Percentiles rank a stretch among this genome's conserved stretches.
Evolutionary conservation across 2,888 invertebrate genomes (phyloP).

Genomic region (Drosophila nr. fundita): DNA sequence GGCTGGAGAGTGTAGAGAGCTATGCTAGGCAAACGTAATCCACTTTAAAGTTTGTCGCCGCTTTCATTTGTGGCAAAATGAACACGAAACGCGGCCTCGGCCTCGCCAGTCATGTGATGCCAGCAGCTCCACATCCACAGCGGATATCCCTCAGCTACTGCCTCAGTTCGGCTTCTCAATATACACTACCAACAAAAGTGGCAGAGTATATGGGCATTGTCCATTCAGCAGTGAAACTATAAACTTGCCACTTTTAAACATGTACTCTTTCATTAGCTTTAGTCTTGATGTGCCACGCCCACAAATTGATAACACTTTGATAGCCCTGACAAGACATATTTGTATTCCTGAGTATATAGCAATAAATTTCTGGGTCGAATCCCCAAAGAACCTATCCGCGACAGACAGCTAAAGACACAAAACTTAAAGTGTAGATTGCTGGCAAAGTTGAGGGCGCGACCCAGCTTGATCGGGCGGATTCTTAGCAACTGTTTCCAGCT

Average conservation of each 20-base stretch:
- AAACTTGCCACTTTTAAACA: not conserved
- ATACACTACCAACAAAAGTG: not conserved
- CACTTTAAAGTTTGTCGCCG: conserved; percentile 80
- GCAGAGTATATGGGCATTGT: not conserved
- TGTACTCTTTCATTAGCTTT: too few species aligned
- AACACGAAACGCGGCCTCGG: conserved; percentile 68
- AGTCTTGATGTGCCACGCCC: not conserved
- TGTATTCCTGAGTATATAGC: not conserved
- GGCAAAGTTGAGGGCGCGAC: not conserved
- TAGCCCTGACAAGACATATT: not conserved
- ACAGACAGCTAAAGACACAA: not conserved
- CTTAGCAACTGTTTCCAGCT: not conserved
- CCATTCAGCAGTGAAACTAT: not conserved
- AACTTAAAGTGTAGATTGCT: not conserved
- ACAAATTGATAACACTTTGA: not conserved
- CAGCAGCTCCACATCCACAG: conserved; percentile 62
- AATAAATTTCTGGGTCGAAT: not conserved
- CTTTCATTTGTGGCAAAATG: conserved; percentile 65
- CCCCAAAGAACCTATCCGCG: not conserved
- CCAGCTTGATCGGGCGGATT: not conserved
- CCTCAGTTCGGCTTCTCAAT: conserved; percentile 11
- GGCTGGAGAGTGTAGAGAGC: conserved; percentile 17
- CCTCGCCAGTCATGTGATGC: conserved; percentile 53
- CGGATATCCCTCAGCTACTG: conserved; percentile 71
- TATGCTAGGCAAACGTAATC: conserved; percentile 73